Evolutionary conservation across 2,113 vertebrate genomes (phyloP).

Genomic region (Catharus minimus): DNA sequence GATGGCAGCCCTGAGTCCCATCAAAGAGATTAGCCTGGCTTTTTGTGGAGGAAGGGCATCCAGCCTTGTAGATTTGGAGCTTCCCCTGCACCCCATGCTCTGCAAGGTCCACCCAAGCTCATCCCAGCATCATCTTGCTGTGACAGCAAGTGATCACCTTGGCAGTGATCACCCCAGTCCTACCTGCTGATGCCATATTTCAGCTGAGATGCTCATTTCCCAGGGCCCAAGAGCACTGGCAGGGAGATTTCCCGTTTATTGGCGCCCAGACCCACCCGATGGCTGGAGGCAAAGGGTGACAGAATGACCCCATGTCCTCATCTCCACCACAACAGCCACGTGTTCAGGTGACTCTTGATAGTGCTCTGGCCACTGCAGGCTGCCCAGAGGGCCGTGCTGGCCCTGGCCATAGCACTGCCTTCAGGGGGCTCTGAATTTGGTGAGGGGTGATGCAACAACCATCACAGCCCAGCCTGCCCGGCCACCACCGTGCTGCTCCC

Average conservation of each 20-base stretch:
- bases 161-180: not conserved
- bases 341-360: not conserved
- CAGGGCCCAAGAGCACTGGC: not conserved
- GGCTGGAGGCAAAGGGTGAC: not conserved
- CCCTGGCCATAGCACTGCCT: accelerated
- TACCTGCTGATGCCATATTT: not conserved
- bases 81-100: accelerated
- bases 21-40: not conserved
- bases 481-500: not conserved
- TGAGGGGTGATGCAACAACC: accelerated
- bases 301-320: not conserved
- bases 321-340: not conserved
- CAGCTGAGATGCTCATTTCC: not conserved
- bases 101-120: not conserved
- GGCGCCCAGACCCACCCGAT: accelerated
- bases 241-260: not conserved
- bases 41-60: not conserved
- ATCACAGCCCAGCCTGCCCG: not conserved
- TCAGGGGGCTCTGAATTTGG: not conserved
- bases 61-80: accelerated
- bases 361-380: not conserved
- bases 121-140: not conserved
- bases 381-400: accelerated
- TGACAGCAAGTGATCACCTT: not conserved
- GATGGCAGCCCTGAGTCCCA: not conserved